These are phyloP conservation scores for Melanaphis sacchari DNA, from an alignment of 1,140 invertebrate species.

Conservation along the genomic window DNA sequence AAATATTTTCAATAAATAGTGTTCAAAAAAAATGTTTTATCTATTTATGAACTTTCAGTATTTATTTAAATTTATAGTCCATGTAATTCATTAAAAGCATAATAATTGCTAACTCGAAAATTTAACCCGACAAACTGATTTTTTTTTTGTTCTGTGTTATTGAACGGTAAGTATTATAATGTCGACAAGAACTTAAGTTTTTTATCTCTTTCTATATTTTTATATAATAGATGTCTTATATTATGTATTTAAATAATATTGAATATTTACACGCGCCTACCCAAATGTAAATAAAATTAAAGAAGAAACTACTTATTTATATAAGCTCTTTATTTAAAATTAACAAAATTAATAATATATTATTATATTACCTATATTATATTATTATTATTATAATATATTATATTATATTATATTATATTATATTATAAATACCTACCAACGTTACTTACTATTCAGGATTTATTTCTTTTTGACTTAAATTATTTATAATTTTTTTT, in stretches of 20 bases:
- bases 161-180: not conserved
- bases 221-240: not conserved
- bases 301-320: not conserved
- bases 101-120: not conserved
- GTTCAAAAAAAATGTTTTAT: not conserved
- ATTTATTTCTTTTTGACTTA: too few species aligned
- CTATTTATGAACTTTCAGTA: not conserved
- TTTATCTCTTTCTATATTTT: not conserved
- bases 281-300: not conserved
- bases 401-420: too few species aligned
- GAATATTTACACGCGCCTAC: not conserved
- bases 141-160: not conserved
- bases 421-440: not conserved
- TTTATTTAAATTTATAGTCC: not conserved
- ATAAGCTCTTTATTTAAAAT: not conserved
- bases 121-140: not conserved
- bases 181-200: not conserved
- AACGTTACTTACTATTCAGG: not conserved
- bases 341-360: not conserved
- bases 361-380: too few species aligned
- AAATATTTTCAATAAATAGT: not conserved
- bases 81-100: not conserved
- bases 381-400: too few species aligned
- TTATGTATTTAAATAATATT: not conserved
- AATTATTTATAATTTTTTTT: not conserved